These are phyloP conservation scores for Automeris io DNA, from an alignment of 2,888 invertebrate genomes.

Conservation along the genomic window DNA sequence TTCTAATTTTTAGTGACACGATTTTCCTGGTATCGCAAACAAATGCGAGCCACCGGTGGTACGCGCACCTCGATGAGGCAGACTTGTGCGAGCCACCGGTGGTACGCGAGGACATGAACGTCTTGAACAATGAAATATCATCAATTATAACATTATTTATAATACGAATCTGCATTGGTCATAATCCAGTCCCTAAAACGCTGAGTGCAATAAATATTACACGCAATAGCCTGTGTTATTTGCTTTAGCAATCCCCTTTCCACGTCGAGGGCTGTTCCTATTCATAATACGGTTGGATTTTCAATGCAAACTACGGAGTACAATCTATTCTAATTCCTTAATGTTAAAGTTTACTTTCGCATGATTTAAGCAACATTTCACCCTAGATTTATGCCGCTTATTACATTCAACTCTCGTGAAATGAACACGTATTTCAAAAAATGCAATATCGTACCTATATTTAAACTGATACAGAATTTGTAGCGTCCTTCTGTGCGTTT, in stretches of 20 bases:
- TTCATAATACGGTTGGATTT: slow-evolving; percentile 43
- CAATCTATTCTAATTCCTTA: background rate
- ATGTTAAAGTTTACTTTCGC: background rate
- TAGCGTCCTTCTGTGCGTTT: background rate
- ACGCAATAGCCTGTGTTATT: slow-evolving; percentile 63
- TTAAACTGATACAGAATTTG: background rate
- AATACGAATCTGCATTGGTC: slow-evolving; percentile 29
- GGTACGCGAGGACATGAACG: too few species aligned
- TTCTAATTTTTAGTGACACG: too few species aligned
- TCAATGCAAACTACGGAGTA: background rate
- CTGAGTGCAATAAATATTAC: slow-evolving; percentile 64
- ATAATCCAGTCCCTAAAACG: slow-evolving; percentile 46
- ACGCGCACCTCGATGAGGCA: too few species aligned
- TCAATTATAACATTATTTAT: too few species aligned
- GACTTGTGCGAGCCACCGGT: too few species aligned
- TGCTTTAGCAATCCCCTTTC: slow-evolving; percentile 52
- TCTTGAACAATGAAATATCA: too few species aligned
- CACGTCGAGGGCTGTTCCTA: slow-evolving; percentile 51
- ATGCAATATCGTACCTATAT: slow-evolving; percentile 49
- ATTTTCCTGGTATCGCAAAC: too few species aligned
- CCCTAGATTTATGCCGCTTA: slow-evolving; percentile 64
- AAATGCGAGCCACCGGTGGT: too few species aligned
- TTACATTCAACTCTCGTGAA: slow-evolving; percentile 70
- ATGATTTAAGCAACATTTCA: background rate
- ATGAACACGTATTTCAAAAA: slow-evolving; percentile 49